Base-by-base conservation (phyloP, 2,113 vertebrate species). In the Electrona antarctica region DNA sequence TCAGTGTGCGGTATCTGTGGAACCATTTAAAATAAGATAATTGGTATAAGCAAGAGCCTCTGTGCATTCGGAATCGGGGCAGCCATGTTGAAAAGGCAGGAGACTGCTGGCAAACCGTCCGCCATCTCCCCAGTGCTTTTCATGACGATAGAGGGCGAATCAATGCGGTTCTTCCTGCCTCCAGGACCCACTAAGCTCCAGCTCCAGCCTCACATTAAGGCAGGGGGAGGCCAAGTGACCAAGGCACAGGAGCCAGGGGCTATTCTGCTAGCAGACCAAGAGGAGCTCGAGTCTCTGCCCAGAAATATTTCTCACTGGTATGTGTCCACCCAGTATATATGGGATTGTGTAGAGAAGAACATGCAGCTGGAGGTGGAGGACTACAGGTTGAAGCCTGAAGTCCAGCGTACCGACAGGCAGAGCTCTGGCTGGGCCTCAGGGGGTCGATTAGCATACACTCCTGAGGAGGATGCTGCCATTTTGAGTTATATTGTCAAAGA, bases 81-180 rank as follows among this genome's bases (percentile, higher is more conserved):
- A 41, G 33, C 3, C 33, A 41, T 6, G 33, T 6, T 41, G 33
- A 41, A 41, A 6, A 41, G 33, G 33, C 33, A 41, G 33, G 33
- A 41, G 3, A 41, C 33, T 41, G 33, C 33, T 4, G 33, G 33
- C 33, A 41, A 41, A 41, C 1, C 33, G 33, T 41, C 33, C 5
- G 3, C 70, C 0, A 59, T 81, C 12, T 91, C 90, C 3, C 83
- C 85, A 0, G 88, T 85, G 6, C 85, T 95, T n/a, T 95, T 95
- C 69, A 46, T 91, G 74, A 79, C 74, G 4, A 78, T 85, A 7
- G 91, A 93, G 0, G 95, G 96, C 8, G 90, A 87, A 63, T 90
- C 95, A 0, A 91, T 97, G 93, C 85, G 83, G 4, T 97, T 97
- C 87, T 98, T 91, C 62, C 7, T 94, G 61, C 90, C 94, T 2